Evolutionary conservation across 2,797 vertebrate genomes (phyloP).

Genomic region (Pagetopsis macropterus): DNA sequence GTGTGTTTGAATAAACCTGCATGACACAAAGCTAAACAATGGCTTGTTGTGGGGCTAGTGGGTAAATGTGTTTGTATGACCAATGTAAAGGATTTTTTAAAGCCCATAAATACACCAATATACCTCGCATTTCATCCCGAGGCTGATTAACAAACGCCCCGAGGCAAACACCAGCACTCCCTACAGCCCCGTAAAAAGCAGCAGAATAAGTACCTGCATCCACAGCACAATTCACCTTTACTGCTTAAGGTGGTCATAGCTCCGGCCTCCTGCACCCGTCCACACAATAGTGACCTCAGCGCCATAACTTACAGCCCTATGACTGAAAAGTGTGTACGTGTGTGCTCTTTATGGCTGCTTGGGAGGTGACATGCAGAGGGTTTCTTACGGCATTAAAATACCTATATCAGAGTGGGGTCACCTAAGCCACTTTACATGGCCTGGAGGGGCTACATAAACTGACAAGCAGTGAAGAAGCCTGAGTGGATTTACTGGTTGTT

Average conservation of each 20-base stretch:
- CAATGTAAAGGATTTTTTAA: conserved; percentile 4
- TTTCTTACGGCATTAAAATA: conserved; percentile 47
- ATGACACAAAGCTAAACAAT: background rate
- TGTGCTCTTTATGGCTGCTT: conserved; percentile 40
- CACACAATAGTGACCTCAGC: conserved; percentile 9
- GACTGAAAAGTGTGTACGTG: conserved; percentile 33
- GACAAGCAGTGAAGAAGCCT: conserved; percentile 36
- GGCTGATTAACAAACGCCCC: conserved; percentile 56
- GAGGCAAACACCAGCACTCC: conserved; percentile 32
- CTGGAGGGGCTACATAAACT: conserved; percentile 51
- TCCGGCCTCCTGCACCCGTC: conserved; percentile 18
- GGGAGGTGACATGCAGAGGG: conserved; percentile 28
- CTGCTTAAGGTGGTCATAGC: conserved; percentile 49
- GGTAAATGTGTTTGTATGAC: conserved; percentile 11
- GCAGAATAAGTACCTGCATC: conserved; percentile 49
- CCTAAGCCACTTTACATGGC: conserved; percentile 56
- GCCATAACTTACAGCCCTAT: conserved; percentile 39
- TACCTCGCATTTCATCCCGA: conserved; percentile 30
- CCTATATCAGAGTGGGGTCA: conserved; percentile 51
- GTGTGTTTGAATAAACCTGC: background rate
- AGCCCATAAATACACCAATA: conserved; percentile 37
- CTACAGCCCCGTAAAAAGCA: conserved; percentile 40
- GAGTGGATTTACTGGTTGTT: conserved; percentile 47
- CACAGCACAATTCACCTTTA: conserved; percentile 63
- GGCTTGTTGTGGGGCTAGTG: background rate